Evolutionary conservation across 92 coral and sea anemone species (phyloP), one percentile per base, ranked within the genome.

Genomic region (Epizoanthus scotinus): DNA sequence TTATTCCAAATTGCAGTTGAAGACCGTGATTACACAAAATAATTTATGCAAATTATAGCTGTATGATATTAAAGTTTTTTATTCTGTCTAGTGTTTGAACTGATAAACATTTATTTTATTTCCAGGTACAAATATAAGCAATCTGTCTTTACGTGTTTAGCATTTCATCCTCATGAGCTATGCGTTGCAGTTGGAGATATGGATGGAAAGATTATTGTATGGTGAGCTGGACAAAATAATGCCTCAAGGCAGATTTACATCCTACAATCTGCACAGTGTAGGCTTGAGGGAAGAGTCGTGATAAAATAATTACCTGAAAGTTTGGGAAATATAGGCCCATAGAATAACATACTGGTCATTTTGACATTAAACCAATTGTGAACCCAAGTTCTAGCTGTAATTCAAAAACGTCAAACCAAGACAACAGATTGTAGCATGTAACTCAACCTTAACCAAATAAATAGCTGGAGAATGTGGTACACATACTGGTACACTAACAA

Each of bases 181-280:
- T 91, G 98, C 73, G 86, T 91, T 28, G 99, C 98, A 34, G 83
- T 92, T 25, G 99, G 99, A 18, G 96, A 91, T 24, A 63, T 70
- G 14, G 22, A 9, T 31, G 99, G 99, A 12, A 83, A 75, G 59
- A 93, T 95, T 26, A 65, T 93, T 57, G 52, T 95, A 63, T 95
- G 99, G 99, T 93, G 58, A 64, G 95, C 63, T 72, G n/a, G 3
- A 72, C 10, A 21, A 4, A 40, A 52, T 52, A 59, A 13, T 29
- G 28, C 50, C 47, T 4, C 8, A 5, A 63, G 27, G 6, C 9
- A 49, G 28, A 20, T 54, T 55, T 34, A 27, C 12, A 12, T 70
- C 18, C 59, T 70, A 1, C 44, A 70, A 67, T 20, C 0, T n/a
- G n/a, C n/a, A n/a, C n/a, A 34, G 5, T n/a, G 21, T 17, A 25